Evolutionary conservation across 2,113 vertebrate species (phyloP).

Genomic region (Upupa epops): DNA sequence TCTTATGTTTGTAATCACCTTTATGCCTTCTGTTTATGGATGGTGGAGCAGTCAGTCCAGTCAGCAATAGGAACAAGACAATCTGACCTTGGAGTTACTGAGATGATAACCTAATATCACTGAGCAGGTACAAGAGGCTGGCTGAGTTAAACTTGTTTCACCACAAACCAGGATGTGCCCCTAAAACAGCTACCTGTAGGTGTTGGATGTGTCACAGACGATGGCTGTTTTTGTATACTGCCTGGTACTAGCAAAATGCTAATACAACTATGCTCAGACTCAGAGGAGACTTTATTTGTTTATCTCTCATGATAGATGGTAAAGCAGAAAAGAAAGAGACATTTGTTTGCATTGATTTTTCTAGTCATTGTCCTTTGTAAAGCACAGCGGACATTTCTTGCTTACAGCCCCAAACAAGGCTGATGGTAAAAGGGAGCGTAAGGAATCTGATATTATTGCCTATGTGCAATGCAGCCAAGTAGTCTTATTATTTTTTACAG

Average conservation of each 20-base stretch:
- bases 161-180: conserved; percentile 39
- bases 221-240: conserved; percentile 14
- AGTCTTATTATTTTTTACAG: conserved; percentile 65
- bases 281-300: conserved; percentile 49
- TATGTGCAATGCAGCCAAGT: conserved; percentile 58
- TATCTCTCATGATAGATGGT: conserved; percentile 35
- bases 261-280: conserved; percentile 27
- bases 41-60: conserved; percentile 71
- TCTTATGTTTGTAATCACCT: conserved; percentile 83
- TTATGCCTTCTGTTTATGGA: conserved; percentile 85
- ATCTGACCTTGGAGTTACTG: conserved; percentile 42
- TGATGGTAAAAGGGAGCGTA: conserved; percentile 40
- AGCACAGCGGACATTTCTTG: conserved; percentile 80
- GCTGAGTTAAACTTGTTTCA: conserved; percentile 37
- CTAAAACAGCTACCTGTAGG: conserved; percentile 38
- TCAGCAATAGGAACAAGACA: conserved; percentile 72
- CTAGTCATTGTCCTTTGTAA: conserved; percentile 75
- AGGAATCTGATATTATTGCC: conserved; percentile 58
- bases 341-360: conserved; percentile 59
- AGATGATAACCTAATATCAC: not conserved
- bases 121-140: conserved; percentile 39
- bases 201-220: conserved; percentile 26
- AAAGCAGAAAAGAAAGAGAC: conserved; percentile 38
- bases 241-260: conserved; percentile 54
- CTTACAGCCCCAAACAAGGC: conserved; percentile 56